phyloP scores from a whole-genome alignment of 2,797 vertebrate species.

The Australoheros facetus region DNA sequence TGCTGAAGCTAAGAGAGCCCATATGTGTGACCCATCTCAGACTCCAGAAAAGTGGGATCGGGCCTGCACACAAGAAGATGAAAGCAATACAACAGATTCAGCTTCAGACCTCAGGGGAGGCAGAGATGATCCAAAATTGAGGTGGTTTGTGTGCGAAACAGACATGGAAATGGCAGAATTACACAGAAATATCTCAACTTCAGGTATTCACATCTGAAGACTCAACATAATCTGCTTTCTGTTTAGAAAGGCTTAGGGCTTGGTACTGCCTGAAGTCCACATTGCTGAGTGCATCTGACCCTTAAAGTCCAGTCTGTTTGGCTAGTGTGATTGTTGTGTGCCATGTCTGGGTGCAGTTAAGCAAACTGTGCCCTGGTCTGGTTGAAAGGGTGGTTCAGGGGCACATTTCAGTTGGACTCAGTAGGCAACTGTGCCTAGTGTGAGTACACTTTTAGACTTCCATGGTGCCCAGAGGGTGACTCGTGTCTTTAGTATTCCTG shows the following conservation, averaged over 20 bases:
- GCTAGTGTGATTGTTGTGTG: neutral
- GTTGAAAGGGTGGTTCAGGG: neutral
- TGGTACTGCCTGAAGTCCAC: neutral
- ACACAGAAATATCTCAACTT: constrained; percentile 37
- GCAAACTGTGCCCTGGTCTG: neutral
- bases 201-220: constrained; percentile 61
- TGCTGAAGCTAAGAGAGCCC: neutral
- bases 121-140: neutral
- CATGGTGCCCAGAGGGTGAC: neutral
- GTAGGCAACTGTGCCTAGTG: neutral
- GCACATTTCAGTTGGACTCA: neutral
- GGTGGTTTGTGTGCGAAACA: constrained; percentile 73
- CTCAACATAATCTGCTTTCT: neutral
- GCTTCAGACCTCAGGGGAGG: neutral
- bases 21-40: constrained; percentile 27
- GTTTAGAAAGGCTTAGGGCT: neutral
- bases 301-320: neutral
- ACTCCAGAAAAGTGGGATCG: constrained; percentile 25
- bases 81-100: constrained; percentile 10
- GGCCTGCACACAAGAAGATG: constrained; percentile 22
- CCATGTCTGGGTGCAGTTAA: neutral
- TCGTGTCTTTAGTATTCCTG: neutral
- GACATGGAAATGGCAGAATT: constrained; percentile 54
- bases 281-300: neutral
- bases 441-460: neutral